These are phyloP conservation scores for Chalcosyrphus nemorum DNA, from an alignment of 2,888 invertebrate genomes.

Conservation along the genomic window DNA sequence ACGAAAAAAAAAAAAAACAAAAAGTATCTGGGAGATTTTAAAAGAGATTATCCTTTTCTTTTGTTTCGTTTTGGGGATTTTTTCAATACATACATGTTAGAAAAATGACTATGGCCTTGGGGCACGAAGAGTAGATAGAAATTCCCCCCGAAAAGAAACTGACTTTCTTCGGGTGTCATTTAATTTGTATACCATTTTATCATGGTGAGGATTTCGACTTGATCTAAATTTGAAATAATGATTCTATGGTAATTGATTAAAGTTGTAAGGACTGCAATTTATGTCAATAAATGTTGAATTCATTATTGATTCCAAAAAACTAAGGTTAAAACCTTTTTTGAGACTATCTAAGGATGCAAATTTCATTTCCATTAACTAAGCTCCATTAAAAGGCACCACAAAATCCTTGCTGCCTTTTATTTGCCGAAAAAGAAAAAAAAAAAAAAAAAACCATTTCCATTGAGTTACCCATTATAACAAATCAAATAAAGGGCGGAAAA, in stretches of 20 bases:
- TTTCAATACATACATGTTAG: constrained; percentile 29
- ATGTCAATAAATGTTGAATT: too few relatives aligned
- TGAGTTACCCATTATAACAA: constrained; percentile 11
- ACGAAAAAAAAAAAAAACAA: neutral
- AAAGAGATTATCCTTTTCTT: constrained; percentile 64
- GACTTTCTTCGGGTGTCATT: constrained; percentile 68
- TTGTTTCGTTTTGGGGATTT: constrained; percentile 24
- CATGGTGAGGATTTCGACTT: constrained; percentile 42
- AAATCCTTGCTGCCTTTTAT: neutral
- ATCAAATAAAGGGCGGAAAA: constrained; percentile 12
- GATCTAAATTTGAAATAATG: constrained; percentile 67
- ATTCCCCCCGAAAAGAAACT: constrained; percentile 48
- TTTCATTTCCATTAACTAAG: too few relatives aligned
- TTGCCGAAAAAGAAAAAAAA: neutral
- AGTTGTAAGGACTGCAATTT: neutral
- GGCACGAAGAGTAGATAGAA: neutral
- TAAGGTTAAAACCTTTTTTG: too few relatives aligned
- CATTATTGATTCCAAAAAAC: too few relatives aligned
- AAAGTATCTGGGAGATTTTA: constrained; percentile 44
- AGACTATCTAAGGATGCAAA: too few relatives aligned
- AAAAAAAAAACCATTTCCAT: neutral
- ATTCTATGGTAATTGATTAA: constrained; percentile 27
- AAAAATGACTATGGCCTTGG: neutral
- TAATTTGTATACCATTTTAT: constrained; percentile 67
- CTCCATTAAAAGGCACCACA: constrained; percentile 17